Percentiles rank a stretch among this genome's conserved stretches.
Conservation (phyloP, 2,113 vertebrate species). For the Diadophis punctatus region DNA sequence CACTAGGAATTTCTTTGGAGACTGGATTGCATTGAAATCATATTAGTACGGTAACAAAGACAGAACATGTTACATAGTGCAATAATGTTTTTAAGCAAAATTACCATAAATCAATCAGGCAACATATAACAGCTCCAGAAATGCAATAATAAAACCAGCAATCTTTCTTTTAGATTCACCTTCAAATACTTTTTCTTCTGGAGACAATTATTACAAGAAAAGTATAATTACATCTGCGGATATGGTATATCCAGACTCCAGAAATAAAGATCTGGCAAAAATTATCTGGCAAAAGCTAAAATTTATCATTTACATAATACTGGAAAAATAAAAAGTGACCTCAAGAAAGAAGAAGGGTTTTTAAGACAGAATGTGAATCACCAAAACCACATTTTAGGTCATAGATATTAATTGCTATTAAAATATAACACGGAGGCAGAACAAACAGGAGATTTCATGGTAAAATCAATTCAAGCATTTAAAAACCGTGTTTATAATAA, state of each 20-base stretch:
- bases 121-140: background rate
- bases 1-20: background rate
- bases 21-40: background rate
- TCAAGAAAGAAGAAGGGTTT: background rate
- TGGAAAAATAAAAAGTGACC: background rate
- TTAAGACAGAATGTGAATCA: background rate
- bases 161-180: background rate
- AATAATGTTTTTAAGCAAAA: background rate
- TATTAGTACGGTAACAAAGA: background rate
- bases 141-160: background rate
- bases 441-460: background rate
- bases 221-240: background rate
- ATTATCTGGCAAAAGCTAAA: background rate
- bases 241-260: background rate
- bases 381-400: background rate
- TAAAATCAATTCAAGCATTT: background rate
- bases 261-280: background rate
- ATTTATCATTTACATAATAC: background rate
- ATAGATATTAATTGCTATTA: background rate
- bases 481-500: background rate
- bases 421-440: background rate
- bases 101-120: background rate
- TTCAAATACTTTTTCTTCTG: background rate
- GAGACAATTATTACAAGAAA: background rate
- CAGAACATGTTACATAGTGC: background rate